Base-by-base conservation (phyloP, 2,888 invertebrate species). In the Plusia festucae region DNA sequence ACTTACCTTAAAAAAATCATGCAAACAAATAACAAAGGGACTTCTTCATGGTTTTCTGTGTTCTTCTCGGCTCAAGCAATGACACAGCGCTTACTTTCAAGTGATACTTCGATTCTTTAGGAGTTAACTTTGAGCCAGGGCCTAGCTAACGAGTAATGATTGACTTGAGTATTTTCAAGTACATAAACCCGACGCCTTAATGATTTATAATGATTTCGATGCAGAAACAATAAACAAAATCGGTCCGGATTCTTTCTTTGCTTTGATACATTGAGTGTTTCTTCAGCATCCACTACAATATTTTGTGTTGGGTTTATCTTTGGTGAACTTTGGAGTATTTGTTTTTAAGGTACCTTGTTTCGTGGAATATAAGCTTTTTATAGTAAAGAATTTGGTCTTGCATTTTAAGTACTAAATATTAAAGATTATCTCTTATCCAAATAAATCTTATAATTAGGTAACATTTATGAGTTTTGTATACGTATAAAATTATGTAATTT, bases 101-200 rank as follows among this genome's bases (percentile, higher is more conserved):
- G 92, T 91, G 93, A 93, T 93, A 91, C 93, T 94, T 91, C 86
- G 89, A 90, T 91, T 93, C 92, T 93, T 91, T 91, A 89, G 86
- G 88, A 89, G 89, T 90, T 90, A 88, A 90, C 89, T 91, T 85
- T 84, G 85, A 88, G 85, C 80, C 85, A 79, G 46, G 20, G 82
- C 79, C 86, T 85, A 86, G 85, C 91, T 94, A 94, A 94, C 93
- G 93, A 94, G 92, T 90, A 84, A 88, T 90, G 90, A 91, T 91
- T 91, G 92, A 92, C 87, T 91, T 82, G 81, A 90, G 90, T 87
- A 87, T 90, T 87, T 87, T 89, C 85, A 87, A 87, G 85, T 87
- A 85, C 81, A 88, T 86, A 88, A 86, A 90, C 87, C 82, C 81
- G 81, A 82, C 74, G 83, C 83, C 81, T 82, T 85, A 85, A 84